Conservation (phyloP, 2,888 invertebrate genomes). For the Incurvaria masculella region DNA sequence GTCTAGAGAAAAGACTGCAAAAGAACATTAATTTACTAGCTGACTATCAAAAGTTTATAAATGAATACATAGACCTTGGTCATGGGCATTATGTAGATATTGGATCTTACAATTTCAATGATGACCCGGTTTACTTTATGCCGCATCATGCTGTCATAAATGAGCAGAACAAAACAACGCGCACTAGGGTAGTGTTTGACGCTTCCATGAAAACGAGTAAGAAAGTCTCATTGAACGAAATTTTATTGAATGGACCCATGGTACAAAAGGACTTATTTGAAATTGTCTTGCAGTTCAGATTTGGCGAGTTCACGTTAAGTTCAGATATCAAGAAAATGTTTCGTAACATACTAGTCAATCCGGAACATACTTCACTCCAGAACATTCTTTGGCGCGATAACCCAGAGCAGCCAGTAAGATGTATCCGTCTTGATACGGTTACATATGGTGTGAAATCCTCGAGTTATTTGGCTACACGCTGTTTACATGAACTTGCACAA, state of each 20-base stretch:
- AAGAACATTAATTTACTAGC: slow-evolving; percentile 6
- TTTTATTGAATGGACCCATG: slow-evolving; percentile 8
- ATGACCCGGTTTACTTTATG: slow-evolving; percentile 7
- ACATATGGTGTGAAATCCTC: slow-evolving; percentile 7
- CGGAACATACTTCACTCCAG: slow-evolving; percentile 11
- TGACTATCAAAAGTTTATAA: slow-evolving; percentile 9
- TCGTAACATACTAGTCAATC: slow-evolving; percentile 7
- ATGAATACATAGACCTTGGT: slow-evolving; percentile 8
- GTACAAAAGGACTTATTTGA: slow-evolving; percentile 15
- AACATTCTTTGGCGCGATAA: slow-evolving; percentile 4
- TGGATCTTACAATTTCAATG: slow-evolving; percentile 3
- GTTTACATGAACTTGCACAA: slow-evolving; percentile 8
- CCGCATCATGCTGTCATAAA: slow-evolving; percentile 10
- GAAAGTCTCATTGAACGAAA: slow-evolving; percentile 9
- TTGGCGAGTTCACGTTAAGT: slow-evolving; percentile 9
- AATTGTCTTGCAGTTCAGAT: slow-evolving; percentile 12
- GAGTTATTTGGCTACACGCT: slow-evolving; percentile 9
- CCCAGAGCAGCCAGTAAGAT: not conserved
- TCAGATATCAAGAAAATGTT: slow-evolving; percentile 17
- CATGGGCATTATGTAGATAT: slow-evolving; percentile 10
- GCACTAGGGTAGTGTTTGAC: slow-evolving; percentile 7
- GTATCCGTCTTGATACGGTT: not conserved
- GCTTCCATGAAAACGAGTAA: slow-evolving; percentile 6
- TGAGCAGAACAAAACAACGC: slow-evolving; percentile 4
- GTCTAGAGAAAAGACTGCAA: slow-evolving; percentile 3